A percentile compares a stretch with the other conserved stretches of the same genome.
Conservation (phyloP, 2,113 vertebrate species). For the Malurus cyaneus region DNA sequence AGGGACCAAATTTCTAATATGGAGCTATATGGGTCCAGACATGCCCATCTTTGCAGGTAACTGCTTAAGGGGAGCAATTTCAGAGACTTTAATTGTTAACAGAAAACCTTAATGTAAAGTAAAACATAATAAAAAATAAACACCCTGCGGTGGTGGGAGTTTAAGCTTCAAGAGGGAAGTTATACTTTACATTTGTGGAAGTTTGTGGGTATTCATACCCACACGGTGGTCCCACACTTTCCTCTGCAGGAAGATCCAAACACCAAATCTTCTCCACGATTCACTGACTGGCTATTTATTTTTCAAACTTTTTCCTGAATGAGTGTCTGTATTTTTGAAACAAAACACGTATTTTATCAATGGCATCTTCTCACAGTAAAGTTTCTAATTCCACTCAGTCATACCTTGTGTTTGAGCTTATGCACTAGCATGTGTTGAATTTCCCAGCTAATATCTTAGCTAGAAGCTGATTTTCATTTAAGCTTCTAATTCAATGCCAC, state of each 20-base stretch:
- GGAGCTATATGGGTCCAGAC: not conserved
- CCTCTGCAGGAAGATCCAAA: not conserved
- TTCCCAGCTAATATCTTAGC: conserved; percentile 19
- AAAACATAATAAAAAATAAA: not conserved
- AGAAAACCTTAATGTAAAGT: not conserved
- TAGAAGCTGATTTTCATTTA: not conserved
- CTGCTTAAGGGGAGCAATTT: not conserved
- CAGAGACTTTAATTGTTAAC: not conserved
- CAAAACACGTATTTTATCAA: not conserved
- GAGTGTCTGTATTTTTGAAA: not conserved
- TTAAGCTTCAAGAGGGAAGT: not conserved
- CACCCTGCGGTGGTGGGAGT: not conserved
- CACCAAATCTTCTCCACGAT: not conserved
- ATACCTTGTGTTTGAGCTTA: not conserved
- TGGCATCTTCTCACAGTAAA: not conserved
- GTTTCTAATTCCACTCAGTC: not conserved
- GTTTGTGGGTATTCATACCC: not conserved
- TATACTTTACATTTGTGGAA: not conserved
- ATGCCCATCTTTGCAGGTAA: not conserved
- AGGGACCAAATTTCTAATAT: not conserved
- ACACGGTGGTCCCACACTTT: not conserved
- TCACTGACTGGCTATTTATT: not conserved
- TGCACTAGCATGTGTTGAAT: not conserved
- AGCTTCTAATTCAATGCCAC: conserved; percentile 11
- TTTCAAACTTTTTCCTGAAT: not conserved